phyloP scores from a whole-genome alignment of 2,113 vertebrate genomes.

The Gulo gulo region DNA sequence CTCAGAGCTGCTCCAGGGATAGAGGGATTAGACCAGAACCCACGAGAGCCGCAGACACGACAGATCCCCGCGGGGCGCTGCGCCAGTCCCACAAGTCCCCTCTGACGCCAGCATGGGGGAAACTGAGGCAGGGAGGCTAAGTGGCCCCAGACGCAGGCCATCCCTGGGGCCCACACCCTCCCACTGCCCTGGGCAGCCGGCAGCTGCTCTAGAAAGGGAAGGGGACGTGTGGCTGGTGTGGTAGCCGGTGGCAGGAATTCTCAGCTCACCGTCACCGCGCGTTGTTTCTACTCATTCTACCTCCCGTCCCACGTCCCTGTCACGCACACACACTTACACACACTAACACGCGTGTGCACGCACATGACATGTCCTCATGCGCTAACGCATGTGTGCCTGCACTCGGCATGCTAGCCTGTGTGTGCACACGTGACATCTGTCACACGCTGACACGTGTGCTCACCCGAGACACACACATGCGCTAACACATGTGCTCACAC shows the following conservation, averaged over 20 bases:
- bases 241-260: not conserved
- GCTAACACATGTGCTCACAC: too few relatives aligned
- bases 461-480: rapidly evolving
- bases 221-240: too few relatives aligned
- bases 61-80: rapidly evolving
- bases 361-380: rapidly evolving
- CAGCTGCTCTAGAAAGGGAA: too few relatives aligned
- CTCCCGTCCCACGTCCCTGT: not conserved
- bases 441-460: too few relatives aligned
- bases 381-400: too few relatives aligned
- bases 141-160: not conserved
- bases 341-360: rapidly evolving
- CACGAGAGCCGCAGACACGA: rapidly evolving
- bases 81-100: not conserved
- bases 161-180: not conserved
- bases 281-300: too few relatives aligned
- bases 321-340: not conserved
- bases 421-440: too few relatives aligned
- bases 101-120: not conserved
- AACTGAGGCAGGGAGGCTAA: not conserved
- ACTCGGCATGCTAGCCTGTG: too few relatives aligned
- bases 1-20: not conserved
- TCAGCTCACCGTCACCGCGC: not conserved
- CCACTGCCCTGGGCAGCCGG: not conserved
- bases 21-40: too few relatives aligned